A percentile compares a stretch with the other conserved stretches of the same genome.
phyloP scores from a whole-genome alignment of 2,888 invertebrate species.

The Drosophila meridiana region DNA sequence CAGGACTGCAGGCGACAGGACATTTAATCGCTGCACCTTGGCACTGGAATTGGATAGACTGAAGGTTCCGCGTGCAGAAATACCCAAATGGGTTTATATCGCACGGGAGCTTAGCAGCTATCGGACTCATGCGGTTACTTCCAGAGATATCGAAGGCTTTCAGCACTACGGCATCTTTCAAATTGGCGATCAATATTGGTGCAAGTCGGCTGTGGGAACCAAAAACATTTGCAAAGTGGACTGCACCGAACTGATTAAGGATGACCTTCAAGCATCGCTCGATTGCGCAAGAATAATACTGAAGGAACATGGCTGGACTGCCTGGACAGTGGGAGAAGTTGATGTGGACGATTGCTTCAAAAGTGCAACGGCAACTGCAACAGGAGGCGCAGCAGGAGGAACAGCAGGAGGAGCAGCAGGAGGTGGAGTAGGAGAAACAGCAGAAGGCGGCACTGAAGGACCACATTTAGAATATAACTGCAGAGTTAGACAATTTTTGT shows the following conservation, averaged over 20 bases:
- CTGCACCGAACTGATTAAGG: background rate
- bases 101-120: background rate
- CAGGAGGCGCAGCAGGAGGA: background rate
- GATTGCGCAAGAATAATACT: background rate
- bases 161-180: slow-evolving; percentile 27
- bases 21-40: slow-evolving; percentile 23
- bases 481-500: too few relatives aligned
- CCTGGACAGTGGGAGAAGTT: background rate
- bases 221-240: rapidly evolving
- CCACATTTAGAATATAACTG: too few relatives aligned
- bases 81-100: slow-evolving; percentile 22
- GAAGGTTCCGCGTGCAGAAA: background rate
- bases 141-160: rapidly evolving
- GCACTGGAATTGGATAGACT: slow-evolving; percentile 22
- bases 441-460: too few relatives aligned
- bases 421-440: background rate
- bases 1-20: background rate
- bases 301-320: rapidly evolving
- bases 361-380: background rate
- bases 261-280: slow-evolving; percentile 4
- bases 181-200: slow-evolving; percentile 12
- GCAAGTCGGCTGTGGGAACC: background rate
- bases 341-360: slow-evolving; percentile 19
- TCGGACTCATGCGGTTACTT: background rate
- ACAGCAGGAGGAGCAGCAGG: background rate